Evolutionary conservation across 2,888 invertebrate species (phyloP), one percentile per base, ranked within the genome.

Genomic region (Caenorhabditis sp.): DNA sequence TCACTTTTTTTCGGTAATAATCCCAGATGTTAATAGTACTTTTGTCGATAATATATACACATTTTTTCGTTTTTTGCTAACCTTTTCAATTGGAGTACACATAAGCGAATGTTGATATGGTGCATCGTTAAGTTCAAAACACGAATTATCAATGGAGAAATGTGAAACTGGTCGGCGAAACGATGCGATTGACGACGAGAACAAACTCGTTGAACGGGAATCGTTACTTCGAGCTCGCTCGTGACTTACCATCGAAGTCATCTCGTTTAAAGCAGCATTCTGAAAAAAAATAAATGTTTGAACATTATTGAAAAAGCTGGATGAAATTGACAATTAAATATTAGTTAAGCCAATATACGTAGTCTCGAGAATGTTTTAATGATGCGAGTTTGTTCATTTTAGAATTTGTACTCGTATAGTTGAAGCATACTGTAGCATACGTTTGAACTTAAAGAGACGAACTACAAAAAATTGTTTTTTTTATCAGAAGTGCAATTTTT

Each of bases 111-210:
- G 66, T 53, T 65, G 67, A 17, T 50, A 60, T 57, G 64, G 63
- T 25, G 64, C 50, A 31, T 68, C 70, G n/a, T 59, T 66, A 12
- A 82, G 62, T 26, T 82, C 82, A 61, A 82, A 82, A 59, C 80
- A 80, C 3, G 80, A 80, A 38, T 82, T 80, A 70, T 82, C 80
- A 23, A 82, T 76, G 1, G 82, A 82, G n/a, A 80, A 76, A 31
- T 74, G 78, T 20, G 82, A 82, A 21, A 74, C 69, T 0, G 72
- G 79, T 5, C 71, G 63, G 20, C 77, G 75, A 38, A 75, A 79
- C 4, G 71, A 72, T 4, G 76, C 63, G 10, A 70, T 72, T 1
- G 75, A 75, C 0, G 74, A 74, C 1, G 75, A 75, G 14, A 75
- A 69, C 1, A 75, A 26, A 26, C 69, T 69, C 2, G 67, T 67